Evolutionary conservation across 2,888 invertebrate species (phyloP), one percentile per base, ranked within the genome.

Genomic region (Oxycera nigricornis): DNA sequence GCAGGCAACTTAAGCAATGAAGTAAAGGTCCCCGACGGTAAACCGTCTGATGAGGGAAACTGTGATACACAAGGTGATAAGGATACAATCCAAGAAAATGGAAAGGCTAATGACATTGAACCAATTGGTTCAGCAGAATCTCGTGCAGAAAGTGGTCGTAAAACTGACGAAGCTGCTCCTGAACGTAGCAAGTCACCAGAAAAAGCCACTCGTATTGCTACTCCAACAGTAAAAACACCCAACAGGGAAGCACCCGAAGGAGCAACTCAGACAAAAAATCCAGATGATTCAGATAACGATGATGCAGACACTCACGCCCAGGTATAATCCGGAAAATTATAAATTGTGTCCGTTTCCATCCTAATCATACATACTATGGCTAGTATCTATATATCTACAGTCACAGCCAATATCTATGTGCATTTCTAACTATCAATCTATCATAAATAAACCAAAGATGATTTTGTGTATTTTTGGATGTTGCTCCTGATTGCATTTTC

Each of bases 281-380:
- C 9, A 30, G 14, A 28, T 9, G 62, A 17, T n/a, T 4, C 9
- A 30, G 62, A 31, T 31, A 11, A 4, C 30, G 30, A 7, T 7
- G 20, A 62, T 6, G 17, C 9, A 0, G 31, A 62, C 7, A 28
- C 59, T 11, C 9, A 41, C 20, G 65, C 70, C 9, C 83, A 85
- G 85, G 85, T 85, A 85, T 83, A 84, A 80, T 82, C 82, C 82
- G 85, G 85, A 81, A 82, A 80, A 78, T 82, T 85, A 79, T 85
- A 83, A 81, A 79, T 74, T 52, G 20, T 70, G 70, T 55, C 52
- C 28, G 52, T 52, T 52, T 17, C 14, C 35, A 28, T 31, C 31
- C 39, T 22, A 20, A 26, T 4, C 59, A 59, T 59, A 55, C 59
- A 59, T 59, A 9, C 59, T 59, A 50, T 14, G 4, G 11, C 2